A percentile compares a stretch with the other conserved stretches of the same genome.
Evolutionary conservation across 2,113 vertebrate genomes (phyloP).

Genomic region (Corythoichthys haematopterus): DNA sequence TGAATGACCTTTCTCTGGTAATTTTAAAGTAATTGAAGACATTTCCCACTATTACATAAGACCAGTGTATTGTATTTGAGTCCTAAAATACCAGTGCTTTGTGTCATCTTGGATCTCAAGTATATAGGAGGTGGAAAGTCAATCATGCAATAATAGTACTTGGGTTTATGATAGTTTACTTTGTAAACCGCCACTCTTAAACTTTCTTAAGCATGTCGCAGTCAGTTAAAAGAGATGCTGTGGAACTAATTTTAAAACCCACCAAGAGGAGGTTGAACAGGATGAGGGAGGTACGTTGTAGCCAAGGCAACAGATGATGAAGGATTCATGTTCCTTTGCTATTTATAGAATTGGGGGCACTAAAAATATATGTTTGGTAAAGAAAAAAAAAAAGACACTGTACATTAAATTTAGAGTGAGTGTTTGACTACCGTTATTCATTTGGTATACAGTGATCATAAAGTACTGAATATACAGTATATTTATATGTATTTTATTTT

Average conservation of each 20-base stretch:
- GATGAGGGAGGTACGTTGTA: conserved; percentile 48
- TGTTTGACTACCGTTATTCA: not conserved
- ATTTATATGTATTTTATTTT: not conserved
- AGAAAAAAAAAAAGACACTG: not conserved
- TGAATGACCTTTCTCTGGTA: no score
- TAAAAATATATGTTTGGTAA: conserved; percentile 39
- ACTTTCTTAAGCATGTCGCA: conserved; percentile 3
- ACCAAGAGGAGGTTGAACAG: conserved; percentile 1
- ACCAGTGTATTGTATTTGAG: no score
- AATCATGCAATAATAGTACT: not conserved
- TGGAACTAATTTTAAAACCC: not conserved
- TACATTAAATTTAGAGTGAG: conserved; percentile 5
- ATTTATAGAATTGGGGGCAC: conserved; percentile 68
- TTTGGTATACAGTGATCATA: not conserved
- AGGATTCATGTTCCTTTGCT: conserved; percentile 54
- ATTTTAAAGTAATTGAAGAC: no score
- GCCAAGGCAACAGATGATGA: conserved; percentile 69
- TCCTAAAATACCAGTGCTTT: no score
- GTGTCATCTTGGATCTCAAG: not conserved
- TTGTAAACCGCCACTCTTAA: no score
- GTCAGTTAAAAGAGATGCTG: conserved; percentile 10
- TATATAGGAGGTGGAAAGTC: conserved; percentile 4
- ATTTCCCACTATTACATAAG: no score
- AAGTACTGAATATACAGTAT: not conserved
- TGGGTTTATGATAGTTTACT: not conserved